These are phyloP conservation scores for Notolabrus celidotus DNA, from an alignment of 2,797 vertebrate genomes.

Conservation along the genomic window DNA sequence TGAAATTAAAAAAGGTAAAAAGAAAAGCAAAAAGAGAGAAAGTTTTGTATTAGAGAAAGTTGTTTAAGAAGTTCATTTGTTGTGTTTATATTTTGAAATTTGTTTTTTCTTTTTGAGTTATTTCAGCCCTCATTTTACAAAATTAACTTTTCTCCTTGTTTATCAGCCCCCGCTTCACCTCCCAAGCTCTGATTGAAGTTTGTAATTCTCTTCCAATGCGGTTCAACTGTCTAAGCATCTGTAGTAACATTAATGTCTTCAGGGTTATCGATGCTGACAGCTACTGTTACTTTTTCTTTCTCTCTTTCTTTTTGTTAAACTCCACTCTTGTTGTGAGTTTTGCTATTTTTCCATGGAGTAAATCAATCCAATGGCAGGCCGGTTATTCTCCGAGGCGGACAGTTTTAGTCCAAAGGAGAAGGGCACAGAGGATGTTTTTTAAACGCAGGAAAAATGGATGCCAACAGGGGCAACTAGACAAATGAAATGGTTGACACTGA, in stretches of 20 bases:
- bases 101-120: not conserved
- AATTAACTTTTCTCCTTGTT: not conserved
- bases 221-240: slow-evolving; percentile 26
- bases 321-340: slow-evolving; percentile 36
- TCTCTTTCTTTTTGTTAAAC: slow-evolving; percentile 10
- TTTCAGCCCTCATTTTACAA: not conserved
- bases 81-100: slow-evolving; percentile 11
- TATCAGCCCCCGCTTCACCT: slow-evolving; percentile 8
- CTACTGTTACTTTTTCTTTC: slow-evolving; percentile 26
- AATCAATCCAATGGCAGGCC: slow-evolving; percentile 34
- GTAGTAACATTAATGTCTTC: slow-evolving; percentile 32
- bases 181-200: slow-evolving; percentile 28
- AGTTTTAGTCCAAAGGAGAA: slow-evolving; percentile 44
- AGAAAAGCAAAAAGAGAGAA: too few species aligned
- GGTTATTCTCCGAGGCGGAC: slow-evolving; percentile 32
- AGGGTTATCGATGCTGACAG: slow-evolving; percentile 39
- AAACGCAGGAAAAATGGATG: slow-evolving; percentile 34
- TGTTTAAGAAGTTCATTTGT: slow-evolving; percentile 11
- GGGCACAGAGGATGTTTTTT: slow-evolving; percentile 38
- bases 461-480: slow-evolving; percentile 28
- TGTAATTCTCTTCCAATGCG: slow-evolving; percentile 43
- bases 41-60: slow-evolving; percentile 13
- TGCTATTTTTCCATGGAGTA: slow-evolving; percentile 39
- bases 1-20: slow-evolving; percentile 12
- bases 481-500: slow-evolving; percentile 53